Conservation (phyloP, 2,797 vertebrate species). For the Cuculus canorus region DNA sequence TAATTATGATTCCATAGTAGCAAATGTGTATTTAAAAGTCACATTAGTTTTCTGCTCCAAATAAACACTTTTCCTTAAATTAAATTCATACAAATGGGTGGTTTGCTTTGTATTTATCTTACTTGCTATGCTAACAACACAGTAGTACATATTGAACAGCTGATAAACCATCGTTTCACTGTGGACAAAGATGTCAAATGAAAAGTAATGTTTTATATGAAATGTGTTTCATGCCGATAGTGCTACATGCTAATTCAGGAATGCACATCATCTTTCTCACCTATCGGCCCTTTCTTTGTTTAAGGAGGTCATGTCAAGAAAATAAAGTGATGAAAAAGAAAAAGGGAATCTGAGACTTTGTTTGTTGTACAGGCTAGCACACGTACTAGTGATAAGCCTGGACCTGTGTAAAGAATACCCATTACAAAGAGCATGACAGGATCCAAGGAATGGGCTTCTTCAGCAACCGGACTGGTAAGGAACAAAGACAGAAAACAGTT, state of each 20-base stretch:
- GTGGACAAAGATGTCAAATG: background rate
- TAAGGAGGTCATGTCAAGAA: background rate
- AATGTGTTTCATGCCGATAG: background rate
- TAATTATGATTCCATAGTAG: conserved; percentile 69
- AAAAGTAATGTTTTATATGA: background rate
- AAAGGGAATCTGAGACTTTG: background rate
- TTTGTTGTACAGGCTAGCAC: background rate
- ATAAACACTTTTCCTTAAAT: conserved; percentile 59
- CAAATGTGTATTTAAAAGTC: conserved; percentile 65
- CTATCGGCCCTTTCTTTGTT: background rate
- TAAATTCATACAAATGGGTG: conserved; percentile 43
- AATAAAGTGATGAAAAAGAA: background rate
- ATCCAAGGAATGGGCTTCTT: background rate
- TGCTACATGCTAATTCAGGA: background rate
- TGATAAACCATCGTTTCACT: conserved; percentile 20
- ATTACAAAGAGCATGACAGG: background rate
- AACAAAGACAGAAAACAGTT: background rate
- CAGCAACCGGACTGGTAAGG: background rate
- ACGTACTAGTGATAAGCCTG: background rate
- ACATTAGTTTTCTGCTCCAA: conserved; percentile 38
- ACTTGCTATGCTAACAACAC: conserved; percentile 42
- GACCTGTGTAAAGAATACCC: background rate
- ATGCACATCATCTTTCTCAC: background rate
- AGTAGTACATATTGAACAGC: conserved; percentile 45
- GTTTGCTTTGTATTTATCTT: conserved; percentile 39